These are phyloP conservation scores for Orbicella faveolata DNA, from an alignment of 64 coral and sea anemone genomes.

Conservation along the genomic window DNA sequence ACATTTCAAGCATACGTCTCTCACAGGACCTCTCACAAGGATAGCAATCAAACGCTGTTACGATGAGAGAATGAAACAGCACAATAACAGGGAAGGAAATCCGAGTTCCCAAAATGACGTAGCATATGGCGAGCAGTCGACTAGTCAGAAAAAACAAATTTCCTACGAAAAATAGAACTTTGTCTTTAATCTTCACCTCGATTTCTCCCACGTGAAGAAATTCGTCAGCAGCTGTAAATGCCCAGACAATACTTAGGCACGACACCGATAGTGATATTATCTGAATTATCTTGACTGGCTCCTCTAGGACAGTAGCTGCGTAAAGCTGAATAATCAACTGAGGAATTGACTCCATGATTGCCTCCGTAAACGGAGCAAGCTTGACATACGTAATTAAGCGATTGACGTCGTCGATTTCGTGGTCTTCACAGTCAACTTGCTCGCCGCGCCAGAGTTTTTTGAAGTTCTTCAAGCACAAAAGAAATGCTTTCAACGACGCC, in stretches of 20 bases:
- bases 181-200: not conserved
- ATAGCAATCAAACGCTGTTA: not conserved
- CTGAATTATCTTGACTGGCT: slow-evolving; percentile 1
- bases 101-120: not conserved
- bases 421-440: not conserved
- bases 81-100: not conserved
- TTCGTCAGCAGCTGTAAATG: not conserved
- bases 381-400: not conserved
- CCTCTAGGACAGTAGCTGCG: not conserved
- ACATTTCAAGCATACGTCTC: too few relatives aligned
- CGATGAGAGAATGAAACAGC: not conserved
- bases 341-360: not conserved
- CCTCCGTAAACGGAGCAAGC: not conserved
- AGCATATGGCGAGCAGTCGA: slow-evolving; percentile 7
- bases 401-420: not conserved
- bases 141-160: not conserved
- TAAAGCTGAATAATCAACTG: slow-evolving; percentile 21
- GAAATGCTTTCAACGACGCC: not conserved
- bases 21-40: not conserved
- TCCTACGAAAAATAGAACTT: not conserved
- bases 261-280: not conserved
- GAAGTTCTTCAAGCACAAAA: slow-evolving; percentile 1
- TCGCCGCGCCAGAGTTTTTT: not conserved
- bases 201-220: not conserved
- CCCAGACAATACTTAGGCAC: not conserved